Evolutionary conservation across 2,113 vertebrate genomes (phyloP), one percentile per base, ranked within the genome.

Genomic region (Zosterops japonicus): DNA sequence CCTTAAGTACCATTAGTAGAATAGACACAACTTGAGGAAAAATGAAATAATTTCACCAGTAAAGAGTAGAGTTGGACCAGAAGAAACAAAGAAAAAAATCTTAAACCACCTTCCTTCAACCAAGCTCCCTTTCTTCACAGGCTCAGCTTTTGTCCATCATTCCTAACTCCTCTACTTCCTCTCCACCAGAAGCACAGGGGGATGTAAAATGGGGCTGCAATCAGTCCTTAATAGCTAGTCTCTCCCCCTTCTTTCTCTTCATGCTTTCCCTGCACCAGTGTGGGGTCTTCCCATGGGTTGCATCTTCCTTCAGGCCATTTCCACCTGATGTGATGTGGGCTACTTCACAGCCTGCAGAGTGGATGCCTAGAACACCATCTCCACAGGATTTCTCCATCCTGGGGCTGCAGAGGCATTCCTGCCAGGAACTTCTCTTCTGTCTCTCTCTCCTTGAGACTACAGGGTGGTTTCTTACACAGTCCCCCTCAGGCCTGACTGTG

Each of bases 371-470:
- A 59, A 31, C 25, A 42, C 11, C 5, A 42, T 50, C 24, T 46
- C 20, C 27, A 36, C 0, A 1, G 5, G 8, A 8, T 33, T 41
- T 36, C 27, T 44, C 22, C 5, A 1, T 49, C 15, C 29, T 33
- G 31, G 5, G 14, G 17, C 14, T 27, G 5, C 24, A 57, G 50
- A 21, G 17, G 6, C 25, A 72, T 36, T 27, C 27, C 22, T 72
- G 17, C 27, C 7, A 23, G 9, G 14, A 56, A 8, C 3, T 23
- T 12, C 9, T 22, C 14, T 42, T 6, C 14, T 25, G 19, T 55
- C 14, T 6, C 12, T 72, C 31, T 19, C 18, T 21, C 2, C 18
- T 65, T 3, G 0, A 8, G 18, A 6, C 7, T n/a, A 2, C 19
- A 36, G 19, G 5, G 12, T 20, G 33, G 33, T 65, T 52, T 65